These are phyloP conservation scores for Drosophila simulans DNA, from an alignment of 1,140 invertebrate species.

Conservation along the genomic window DNA sequence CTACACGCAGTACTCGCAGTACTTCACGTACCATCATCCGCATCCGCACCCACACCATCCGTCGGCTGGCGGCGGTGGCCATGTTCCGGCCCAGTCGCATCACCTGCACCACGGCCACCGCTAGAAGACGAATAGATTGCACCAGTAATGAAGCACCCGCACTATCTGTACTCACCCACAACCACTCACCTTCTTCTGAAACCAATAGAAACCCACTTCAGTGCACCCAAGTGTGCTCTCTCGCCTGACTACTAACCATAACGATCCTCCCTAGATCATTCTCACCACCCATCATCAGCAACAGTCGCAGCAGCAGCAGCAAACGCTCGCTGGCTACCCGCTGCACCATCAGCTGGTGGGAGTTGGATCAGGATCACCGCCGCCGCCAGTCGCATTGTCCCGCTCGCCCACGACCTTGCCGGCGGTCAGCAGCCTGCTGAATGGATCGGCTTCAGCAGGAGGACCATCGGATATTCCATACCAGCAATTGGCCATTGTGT, in stretches of 20 bases:
- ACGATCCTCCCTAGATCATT: constrained; percentile 74
- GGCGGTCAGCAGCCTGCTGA: constrained; percentile 59
- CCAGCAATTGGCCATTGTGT: constrained; percentile 74
- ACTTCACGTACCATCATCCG: constrained; percentile 83
- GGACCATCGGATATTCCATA: constrained; percentile 39
- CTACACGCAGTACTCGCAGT: constrained; percentile 84
- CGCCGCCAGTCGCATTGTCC: constrained; percentile 33
- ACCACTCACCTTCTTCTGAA: constrained; percentile 24
- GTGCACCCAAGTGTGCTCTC: constrained; percentile 22
- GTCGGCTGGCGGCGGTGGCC: constrained; percentile 54
- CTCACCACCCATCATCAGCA: constrained; percentile 71
- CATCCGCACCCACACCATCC: constrained; percentile 66
- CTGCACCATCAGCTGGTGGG: constrained; percentile 57
- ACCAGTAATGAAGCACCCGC: constrained; percentile 53
- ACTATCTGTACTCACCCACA: constrained; percentile 38
- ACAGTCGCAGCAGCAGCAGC: constrained; percentile 56
- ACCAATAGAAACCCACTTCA: constrained; percentile 25
- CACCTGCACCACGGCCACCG: constrained; percentile 75
- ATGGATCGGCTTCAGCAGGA: constrained; percentile 23
- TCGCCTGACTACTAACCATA: constrained; percentile 66
- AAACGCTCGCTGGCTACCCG: constrained; percentile 48
- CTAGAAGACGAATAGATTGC: constrained; percentile 66
- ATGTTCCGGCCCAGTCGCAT: constrained; percentile 56
- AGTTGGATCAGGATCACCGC: constrained; percentile 35
- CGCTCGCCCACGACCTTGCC: constrained; percentile 65